Base-by-base conservation (phyloP, 1,140 invertebrate species). In the Argopecten irradians region DNA sequence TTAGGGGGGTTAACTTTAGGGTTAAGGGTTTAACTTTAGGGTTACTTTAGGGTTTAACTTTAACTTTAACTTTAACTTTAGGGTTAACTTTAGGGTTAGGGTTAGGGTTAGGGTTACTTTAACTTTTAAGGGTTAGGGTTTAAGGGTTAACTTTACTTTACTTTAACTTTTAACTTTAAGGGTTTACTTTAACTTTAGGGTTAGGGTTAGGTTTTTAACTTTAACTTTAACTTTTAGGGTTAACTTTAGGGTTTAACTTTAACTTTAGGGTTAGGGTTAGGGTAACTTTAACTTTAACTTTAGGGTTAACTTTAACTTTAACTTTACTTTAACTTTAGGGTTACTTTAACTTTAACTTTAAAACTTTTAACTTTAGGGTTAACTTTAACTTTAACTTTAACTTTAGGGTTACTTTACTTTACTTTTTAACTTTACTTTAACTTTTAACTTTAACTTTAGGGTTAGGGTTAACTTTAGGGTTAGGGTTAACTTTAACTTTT, bases 171-270 rank as follows among this genome's bases (percentile, higher is more conserved):
- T n/a, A n/a, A n/a, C n/a, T n/a, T n/a, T n/a, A n/a, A 89, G 88
- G 89, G 89, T 91, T 91, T 85, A 86, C 88, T 87, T 87, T 89
- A 87, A 89, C 89, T 85, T 90, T 90, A 86, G 89, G 89, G 86
- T 88, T 91, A 86, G 86, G 91, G 89, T 87, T 91, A 84, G 86
- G 91, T 87, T 87, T n/a, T n/a, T n/a, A n/a, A n/a, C n/a, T n/a
- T n/a, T n/a, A n/a, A n/a, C n/a, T n/a, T n/a, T n/a, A n/a, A n/a
- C n/a, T n/a, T n/a, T 91, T 84, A 85, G 89, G 90, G 88, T 91
- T 90, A 89, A 89, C 89, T 91, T 91, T 90, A 89, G 87, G 85
- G 88, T 91, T 87, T 34, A 88, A 87, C 89, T 87, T 91, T 91
- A 89, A 89, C 87, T 87, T 91, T 91, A 90, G 89, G 89, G 89